Percentiles rank a stretch among this genome's conserved stretches.
Conservation (phyloP, 2,113 vertebrate species). For the Hippocampus barbouri region DNA sequence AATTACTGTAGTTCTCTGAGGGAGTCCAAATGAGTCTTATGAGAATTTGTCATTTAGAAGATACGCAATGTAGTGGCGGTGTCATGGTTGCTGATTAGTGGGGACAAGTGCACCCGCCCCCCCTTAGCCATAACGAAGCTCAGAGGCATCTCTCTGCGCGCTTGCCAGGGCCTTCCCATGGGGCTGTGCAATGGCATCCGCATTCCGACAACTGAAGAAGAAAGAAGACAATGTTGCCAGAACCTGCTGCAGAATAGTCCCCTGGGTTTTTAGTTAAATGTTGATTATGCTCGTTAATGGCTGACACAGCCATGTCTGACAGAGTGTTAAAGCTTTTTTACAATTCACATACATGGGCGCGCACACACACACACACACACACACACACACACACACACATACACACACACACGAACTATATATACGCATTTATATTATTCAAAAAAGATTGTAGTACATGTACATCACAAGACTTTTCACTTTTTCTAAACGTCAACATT, state of each 20-base stretch:
- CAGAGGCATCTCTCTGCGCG: slow-evolving; percentile 46
- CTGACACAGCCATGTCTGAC: slow-evolving; percentile 15
- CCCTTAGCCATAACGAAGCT: slow-evolving; percentile 68
- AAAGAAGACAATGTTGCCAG: slow-evolving; percentile 41
- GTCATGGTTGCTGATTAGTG: slow-evolving; percentile 37
- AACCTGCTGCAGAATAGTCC: slow-evolving; percentile 61
- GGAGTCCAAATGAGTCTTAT: background rate
- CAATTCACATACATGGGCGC: background rate
- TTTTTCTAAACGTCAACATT: too few species aligned
- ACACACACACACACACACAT: too few species aligned
- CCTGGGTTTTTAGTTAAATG: slow-evolving; percentile 61
- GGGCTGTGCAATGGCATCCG: slow-evolving; percentile 55
- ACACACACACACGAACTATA: too few species aligned
- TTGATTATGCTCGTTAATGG: slow-evolving; percentile 68
- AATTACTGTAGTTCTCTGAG: background rate
- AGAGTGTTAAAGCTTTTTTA: slow-evolving; percentile 13
- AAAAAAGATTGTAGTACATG: too few species aligned
- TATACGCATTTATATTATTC: too few species aligned
- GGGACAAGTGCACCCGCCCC: slow-evolving; percentile 41
- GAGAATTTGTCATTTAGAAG: slow-evolving; percentile 18
- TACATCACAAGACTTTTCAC: too few species aligned
- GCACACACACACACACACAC: background rate
- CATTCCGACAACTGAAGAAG: slow-evolving; percentile 52
- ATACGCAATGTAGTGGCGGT: slow-evolving; percentile 8
- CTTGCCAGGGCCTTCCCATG: slow-evolving; percentile 60